Base-by-base conservation (phyloP, 2,888 invertebrate genomes). In the Scaptomyza caliginosa region DNA sequence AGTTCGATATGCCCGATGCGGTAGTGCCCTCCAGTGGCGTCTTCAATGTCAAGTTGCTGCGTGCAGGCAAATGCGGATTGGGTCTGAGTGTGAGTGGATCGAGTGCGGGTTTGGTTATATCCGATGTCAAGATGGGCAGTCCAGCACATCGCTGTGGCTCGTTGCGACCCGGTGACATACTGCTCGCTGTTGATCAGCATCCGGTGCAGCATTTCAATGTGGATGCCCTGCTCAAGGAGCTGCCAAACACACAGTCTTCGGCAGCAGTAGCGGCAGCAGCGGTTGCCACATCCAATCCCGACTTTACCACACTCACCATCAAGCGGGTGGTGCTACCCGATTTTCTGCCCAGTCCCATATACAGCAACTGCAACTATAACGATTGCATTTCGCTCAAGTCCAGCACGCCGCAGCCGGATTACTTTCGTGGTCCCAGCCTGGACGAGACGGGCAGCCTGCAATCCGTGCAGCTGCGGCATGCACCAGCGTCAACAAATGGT, bases 11-110 rank as follows among this genome's bases (percentile, higher is more conserved):
- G 90, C 96, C 97, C 8, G 97, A 98, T 75, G 94, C 97, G 0
- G 97, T 98, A 40, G 96, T 97, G 70, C 97, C 98, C 2, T 95
- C 96, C 4, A 96, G 96, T 78, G 98, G 98, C 0, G 95, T 97
- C 0, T 98, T 98, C 89, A 96, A 95, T 69, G 97, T 99, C 0
- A 96, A 97, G 90, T 92, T 98, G 49, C 95, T 96, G 4, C 95
- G 95, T 77, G 74, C 88, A 0, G 94, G 94, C 24, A 94, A 95
- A 34, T 94, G 94, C 23, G 97, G 97, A 4, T 92, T 98, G 11
- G 98, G 98, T 2, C 94, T 98, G 34, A 97, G 97, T n/a, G 95
- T 98, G 6, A 96, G 95, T 89, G 95, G 96, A 94, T 88, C 90
- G 17, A 90, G 89, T 52, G 91, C 90, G 4, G 89, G 96, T 0